Evolutionary conservation across 1,140 invertebrate species (phyloP), one percentile per base, ranked within the genome.

Genomic region (Cotesia typhae): DNA sequence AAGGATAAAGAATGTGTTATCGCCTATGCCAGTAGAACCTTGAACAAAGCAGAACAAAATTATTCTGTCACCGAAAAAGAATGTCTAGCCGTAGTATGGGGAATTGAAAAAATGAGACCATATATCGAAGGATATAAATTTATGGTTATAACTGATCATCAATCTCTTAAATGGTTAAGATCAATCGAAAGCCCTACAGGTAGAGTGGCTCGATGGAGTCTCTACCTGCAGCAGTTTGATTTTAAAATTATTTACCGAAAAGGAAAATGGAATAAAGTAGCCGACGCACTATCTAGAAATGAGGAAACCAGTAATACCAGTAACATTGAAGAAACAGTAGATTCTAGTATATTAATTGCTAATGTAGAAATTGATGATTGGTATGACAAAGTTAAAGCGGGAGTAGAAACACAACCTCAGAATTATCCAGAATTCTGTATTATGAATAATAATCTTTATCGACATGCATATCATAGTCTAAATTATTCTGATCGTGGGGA

Each of bases 31-130:
- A 85, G 85, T 73, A 52, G 85, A 14, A 70, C 74, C 1, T 71
- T 89, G 10, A 75, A 57, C 10, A 69, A 67, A 10, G 52, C 75
- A 5, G 87, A 89, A 77, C 73, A 53, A 57, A 88, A 88, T 35
- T 89, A 87, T 72, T 75, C 74, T 2, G 78, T 79, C 4, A 86
- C 84, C 1, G 87, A 90, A 77, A 74, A 79, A 61, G 88, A 90
- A 81, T 83, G 82, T 65, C 73, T 89, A 36, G 85, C 85, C 0
- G 80, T 88, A 7, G 53, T 89, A 4, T 81, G 78, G 74, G 82
- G 79, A 4, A 76, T 89, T 3, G 76, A 87, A 67, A 81, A 86
- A 52, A 87, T 87, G 70, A 51, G 78, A 28, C 73, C 74, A n/a
- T 90, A 84, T 79, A 65, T 89, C 2, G 80, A 84, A 67, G 82